Evolutionary conservation across 1,140 invertebrate species (phyloP), one percentile per base, ranked within the genome.

Genomic region (Periplaneta americana): DNA sequence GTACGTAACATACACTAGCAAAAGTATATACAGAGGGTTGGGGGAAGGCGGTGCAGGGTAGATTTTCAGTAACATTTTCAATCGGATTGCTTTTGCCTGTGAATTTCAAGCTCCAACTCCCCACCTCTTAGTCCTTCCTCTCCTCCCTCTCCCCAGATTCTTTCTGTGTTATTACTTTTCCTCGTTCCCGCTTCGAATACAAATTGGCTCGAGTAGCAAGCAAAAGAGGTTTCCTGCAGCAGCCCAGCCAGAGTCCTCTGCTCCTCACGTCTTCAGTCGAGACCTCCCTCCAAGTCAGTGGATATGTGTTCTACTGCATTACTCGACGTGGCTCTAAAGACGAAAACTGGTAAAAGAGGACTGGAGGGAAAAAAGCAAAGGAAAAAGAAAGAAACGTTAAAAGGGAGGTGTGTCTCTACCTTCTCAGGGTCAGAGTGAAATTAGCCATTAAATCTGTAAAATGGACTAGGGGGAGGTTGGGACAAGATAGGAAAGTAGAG

Each of bases 361-460:
- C 34, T 34, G 37, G 76, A 22, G 28, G 34, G 35, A 36, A 36
- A 39, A 22, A 13, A 35, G 4, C 1, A n/a, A 76, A 35, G 35
- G 37, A 34, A 77, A 22, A 35, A 75, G 34, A 31, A 78, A 36
- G 76, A 31, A 78, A 78, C 6, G 76, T 80, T 80, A 80, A 80
- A 80, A 80, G 80, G 80, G 80, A 80, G 80, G 80, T 80, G 80
- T 80, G 80, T 80, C 80, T 34, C 13, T 9, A 75, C 5, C 80
- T 22, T 80, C 80, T 80, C 22, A 80, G 80, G 80, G 80, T 75
- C 80, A 80, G 48, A 80, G 80, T 80, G 80, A 80, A 80, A 80
- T 80, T 80, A 80, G 80, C 80, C 80, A 80, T 80, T 75, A 80
- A 80, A 80, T 80, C 80, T 75, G 80, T 80, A 80, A 75, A 80